Conservation (phyloP, 2,797 vertebrate genomes). For the Leptoclinus maculatus region DNA sequence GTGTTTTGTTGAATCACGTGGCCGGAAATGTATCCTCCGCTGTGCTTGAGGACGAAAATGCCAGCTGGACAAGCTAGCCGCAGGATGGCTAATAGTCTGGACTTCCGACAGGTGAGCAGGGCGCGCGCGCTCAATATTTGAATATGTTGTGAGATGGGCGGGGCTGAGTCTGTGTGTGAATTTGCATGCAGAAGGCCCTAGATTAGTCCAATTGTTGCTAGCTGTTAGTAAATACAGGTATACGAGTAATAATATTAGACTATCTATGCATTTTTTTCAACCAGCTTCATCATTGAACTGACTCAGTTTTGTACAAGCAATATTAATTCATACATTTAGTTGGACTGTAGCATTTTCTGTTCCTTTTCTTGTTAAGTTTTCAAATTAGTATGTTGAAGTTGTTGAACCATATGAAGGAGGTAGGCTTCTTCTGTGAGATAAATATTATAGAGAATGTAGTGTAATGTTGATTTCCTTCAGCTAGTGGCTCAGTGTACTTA, state of each 20-base stretch:
- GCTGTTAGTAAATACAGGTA: neutral
- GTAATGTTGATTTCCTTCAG: neutral
- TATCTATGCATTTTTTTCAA: neutral
- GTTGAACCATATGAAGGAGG: neutral
- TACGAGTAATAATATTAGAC: neutral
- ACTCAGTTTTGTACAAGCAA: neutral
- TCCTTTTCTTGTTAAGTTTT: neutral
- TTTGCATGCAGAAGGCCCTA: neutral
- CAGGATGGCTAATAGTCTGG: neutral
- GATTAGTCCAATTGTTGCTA: too few species aligned
- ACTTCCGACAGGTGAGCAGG: neutral
- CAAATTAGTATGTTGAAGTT: neutral
- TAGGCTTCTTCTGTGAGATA: neutral
- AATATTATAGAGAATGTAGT: neutral
- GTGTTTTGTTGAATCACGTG: too few species aligned
- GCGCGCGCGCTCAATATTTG: accelerated
- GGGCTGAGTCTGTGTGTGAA: neutral
- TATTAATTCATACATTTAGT: neutral
- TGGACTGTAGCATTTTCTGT: neutral
- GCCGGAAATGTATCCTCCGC: too few species aligned
- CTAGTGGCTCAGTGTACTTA: neutral
- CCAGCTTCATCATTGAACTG: neutral
- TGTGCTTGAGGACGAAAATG: too few species aligned
- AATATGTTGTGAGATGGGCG: neutral
- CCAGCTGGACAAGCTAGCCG: neutral